Conservation (phyloP, 2,113 vertebrate genomes). For the Probosciger aterrimus region DNA sequence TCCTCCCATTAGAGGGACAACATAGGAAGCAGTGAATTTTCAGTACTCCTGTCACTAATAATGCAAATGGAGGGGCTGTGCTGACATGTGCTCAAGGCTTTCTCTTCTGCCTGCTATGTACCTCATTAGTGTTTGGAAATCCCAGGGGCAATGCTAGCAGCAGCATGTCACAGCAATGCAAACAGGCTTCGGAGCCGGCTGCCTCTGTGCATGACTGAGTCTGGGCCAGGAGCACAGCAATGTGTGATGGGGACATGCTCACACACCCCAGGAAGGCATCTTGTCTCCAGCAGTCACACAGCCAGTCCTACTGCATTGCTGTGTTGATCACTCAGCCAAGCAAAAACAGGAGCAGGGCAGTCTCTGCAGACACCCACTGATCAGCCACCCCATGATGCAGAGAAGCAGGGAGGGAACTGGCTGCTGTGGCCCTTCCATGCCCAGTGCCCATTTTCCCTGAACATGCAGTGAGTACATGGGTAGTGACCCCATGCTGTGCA, state of each 20-base stretch:
- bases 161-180: fast-evolving
- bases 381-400: not conserved
- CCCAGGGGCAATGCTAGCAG: not conserved
- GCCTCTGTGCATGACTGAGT: not conserved
- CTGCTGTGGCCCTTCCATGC: not conserved
- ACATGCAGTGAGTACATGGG: fast-evolving
- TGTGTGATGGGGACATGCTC: not conserved
- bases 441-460: not conserved
- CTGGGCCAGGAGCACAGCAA: not conserved
- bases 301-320: not conserved
- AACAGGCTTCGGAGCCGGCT: not conserved
- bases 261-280: not conserved
- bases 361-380: not conserved
- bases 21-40: not conserved
- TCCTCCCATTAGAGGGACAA: not conserved
- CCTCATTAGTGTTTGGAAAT: conserved; percentile 19
- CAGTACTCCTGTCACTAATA: not conserved
- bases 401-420: not conserved
- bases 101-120: not conserved
- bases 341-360: not conserved
- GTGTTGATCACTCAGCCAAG: not conserved
- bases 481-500: not conserved
- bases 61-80: not conserved
- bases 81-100: not conserved
- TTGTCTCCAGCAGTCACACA: not conserved